phyloP scores from a whole-genome alignment of 2,888 invertebrate species.

The Thymelicus sylvestris region DNA sequence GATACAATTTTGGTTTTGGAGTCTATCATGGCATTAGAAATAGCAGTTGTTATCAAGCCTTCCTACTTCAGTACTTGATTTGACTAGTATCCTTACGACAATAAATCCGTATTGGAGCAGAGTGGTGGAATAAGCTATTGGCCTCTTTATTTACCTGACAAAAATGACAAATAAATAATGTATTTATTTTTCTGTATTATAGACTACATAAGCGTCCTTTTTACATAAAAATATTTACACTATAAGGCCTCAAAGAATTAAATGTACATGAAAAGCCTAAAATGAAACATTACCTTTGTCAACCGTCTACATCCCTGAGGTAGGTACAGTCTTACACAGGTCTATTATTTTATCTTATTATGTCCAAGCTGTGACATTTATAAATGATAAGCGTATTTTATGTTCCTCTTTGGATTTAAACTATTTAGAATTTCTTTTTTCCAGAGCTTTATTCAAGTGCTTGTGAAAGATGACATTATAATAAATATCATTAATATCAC shows the following conservation, averaged over 20 bases:
- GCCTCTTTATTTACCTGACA: too few species aligned
- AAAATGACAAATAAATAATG: too few species aligned
- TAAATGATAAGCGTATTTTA: neutral
- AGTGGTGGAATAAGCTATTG: too few species aligned
- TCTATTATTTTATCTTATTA: slow-evolving; percentile 1
- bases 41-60: too few species aligned
- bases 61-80: too few species aligned
- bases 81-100: too few species aligned
- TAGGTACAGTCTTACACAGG: neutral
- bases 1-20: too few species aligned
- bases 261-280: neutral
- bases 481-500: too few species aligned
- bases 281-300: slow-evolving; percentile 12
- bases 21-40: too few species aligned
- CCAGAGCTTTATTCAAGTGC: neutral
- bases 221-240: neutral
- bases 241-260: neutral
- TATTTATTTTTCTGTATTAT: too few species aligned
- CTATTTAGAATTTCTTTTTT: neutral
- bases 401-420: neutral
- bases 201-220: neutral
- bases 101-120: too few species aligned
- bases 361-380: neutral
- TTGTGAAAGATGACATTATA: too few species aligned
- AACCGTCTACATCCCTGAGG: neutral